A percentile compares a stretch with the other conserved stretches of the same genome.
phyloP scores from a whole-genome alignment of 2,113 vertebrate genomes.

The Plecotus auritus region DNA sequence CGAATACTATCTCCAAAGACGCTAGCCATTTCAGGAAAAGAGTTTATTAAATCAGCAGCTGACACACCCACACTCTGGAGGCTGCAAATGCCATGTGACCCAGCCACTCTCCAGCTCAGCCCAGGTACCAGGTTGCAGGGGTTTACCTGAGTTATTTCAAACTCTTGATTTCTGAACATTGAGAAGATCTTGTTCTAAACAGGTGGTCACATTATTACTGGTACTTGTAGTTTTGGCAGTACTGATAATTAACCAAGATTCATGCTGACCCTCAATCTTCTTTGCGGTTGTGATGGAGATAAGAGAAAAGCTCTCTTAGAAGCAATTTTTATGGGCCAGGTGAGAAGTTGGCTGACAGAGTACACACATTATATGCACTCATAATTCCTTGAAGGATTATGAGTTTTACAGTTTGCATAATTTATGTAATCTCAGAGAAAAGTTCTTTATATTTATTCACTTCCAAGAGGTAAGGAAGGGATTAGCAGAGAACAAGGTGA shows the following conservation, averaged over 20 bases:
- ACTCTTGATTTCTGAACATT: not conserved
- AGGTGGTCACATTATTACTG: not conserved
- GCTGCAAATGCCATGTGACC: not conserved
- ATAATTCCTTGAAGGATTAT: not conserved
- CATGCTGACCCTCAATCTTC: not conserved
- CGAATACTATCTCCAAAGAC: not conserved
- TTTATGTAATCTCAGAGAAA: not conserved
- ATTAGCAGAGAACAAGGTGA: not conserved
- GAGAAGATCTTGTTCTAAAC: not conserved
- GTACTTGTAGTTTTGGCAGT: not conserved
- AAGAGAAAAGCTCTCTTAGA: not conserved
- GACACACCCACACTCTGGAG: not conserved
- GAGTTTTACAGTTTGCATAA: not conserved
- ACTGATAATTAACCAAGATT: not conserved
- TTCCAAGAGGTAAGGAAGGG: not conserved
- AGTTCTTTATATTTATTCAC: not conserved
- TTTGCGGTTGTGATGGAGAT: not conserved
- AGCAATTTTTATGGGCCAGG: not conserved
- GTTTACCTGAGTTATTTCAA: not conserved
- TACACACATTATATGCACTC: not conserved
- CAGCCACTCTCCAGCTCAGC: not conserved
- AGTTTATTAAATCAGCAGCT: not conserved
- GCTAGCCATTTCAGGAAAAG: not conserved
- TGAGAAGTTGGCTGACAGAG: constrained; percentile 10
- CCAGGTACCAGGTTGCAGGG: not conserved